phyloP scores from a whole-genome alignment of 1,140 invertebrate genomes.

The Drosophila carrolli region DNA sequence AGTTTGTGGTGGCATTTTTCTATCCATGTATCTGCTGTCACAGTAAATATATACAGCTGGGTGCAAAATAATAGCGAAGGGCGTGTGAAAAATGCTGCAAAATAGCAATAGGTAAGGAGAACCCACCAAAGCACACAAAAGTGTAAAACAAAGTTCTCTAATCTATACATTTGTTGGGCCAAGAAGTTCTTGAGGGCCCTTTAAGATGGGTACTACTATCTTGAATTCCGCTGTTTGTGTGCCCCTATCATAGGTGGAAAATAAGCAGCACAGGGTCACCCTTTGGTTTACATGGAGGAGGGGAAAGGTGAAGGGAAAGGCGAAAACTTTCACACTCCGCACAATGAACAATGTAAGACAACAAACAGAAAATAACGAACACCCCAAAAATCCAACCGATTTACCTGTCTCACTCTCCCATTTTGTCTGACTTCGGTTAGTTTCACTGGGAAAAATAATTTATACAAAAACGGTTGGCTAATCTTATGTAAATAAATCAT shows the following conservation, averaged over 20 bases:
- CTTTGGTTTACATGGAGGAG: background rate
- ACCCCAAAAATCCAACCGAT: constrained; percentile 4
- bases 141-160: background rate
- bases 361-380: constrained; percentile 8
- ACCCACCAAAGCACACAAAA: background rate
- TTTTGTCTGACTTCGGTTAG: background rate
- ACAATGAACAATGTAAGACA: constrained; percentile 45
- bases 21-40: constrained; percentile 14
- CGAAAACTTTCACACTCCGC: constrained; percentile 59
- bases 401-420: background rate
- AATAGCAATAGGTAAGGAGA: background rate
- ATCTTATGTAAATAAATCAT: background rate
- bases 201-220: background rate
- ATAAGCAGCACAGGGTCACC: constrained; percentile 18
- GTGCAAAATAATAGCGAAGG: background rate
- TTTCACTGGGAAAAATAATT: constrained; percentile 1
- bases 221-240: background rate
- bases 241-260: constrained; percentile 5
- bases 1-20: constrained; percentile 30
- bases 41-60: background rate
- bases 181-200: background rate
- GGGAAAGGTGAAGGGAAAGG: background rate
- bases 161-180: no score
- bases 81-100: background rate
- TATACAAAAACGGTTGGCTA: background rate